Base-by-base conservation (phyloP, 23 tunicate species). In the Halocynthia aurantium region DNA sequence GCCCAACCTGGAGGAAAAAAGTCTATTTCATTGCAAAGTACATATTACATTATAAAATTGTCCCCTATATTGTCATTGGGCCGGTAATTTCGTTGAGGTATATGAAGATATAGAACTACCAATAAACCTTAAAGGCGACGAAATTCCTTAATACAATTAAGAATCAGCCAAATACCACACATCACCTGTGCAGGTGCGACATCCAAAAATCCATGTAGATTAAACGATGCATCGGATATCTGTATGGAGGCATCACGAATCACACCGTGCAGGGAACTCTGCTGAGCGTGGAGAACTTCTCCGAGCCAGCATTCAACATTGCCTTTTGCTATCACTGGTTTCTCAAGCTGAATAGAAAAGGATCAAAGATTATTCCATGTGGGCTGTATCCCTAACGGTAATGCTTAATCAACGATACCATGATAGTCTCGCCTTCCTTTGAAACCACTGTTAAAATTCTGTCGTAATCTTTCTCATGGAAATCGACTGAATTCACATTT, bases 271-370 rank as follows among this genome's bases (percentile, higher is more conserved):
- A 94, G 73, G 6, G 99, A 94, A 8, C 83, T 63, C 69, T 94
- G 99, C 76, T 94, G 99, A 21, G 78, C 87, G 10, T 76, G 55
- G 44, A 94, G 61, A 31, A 94, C 73, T n/a, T 88, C 91, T 11
- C 99, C 99, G 61, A 94, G 75, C 99, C 99, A 94, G 40, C 77
- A 53, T 58, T 94, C 99, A 18, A 94, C 99, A 77, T 94, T 88
- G 22, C 99, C 99, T 62, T 88, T 88, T 8, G 99, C 99, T 17
- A 84, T 73, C 53, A 94, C 91, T 52, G 96, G 95, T 69, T 88
- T 84, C 74, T 94, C 92, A 52, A 94, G 88, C 91, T 88, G 81
- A 17, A 74, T n/a, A 13, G 17, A 10, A 52, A 10, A 10, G 4
- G 6, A 50, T 5, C 12, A 72, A 50, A 49, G 17, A 1, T 58